Conservation (phyloP, 2,888 invertebrate species). For the Metallyticus violacea region DNA sequence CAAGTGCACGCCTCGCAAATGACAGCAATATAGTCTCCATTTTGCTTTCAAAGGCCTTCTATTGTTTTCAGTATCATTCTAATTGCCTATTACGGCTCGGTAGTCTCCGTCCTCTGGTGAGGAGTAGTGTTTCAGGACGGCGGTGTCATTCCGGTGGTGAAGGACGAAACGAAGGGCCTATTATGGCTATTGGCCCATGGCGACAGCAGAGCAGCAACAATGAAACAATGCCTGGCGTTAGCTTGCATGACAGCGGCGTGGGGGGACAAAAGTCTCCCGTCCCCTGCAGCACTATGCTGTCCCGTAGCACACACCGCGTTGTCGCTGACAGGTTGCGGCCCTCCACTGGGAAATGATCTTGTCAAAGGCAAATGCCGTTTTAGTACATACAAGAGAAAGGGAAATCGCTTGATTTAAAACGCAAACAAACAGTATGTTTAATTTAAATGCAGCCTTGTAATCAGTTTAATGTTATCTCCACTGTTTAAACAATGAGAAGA, state of each 20-base stretch:
- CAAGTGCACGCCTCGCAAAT: background rate
- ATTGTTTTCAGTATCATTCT: background rate
- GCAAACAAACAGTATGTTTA: background rate
- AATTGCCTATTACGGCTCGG: background rate
- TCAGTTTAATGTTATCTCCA: background rate
- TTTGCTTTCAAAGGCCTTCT: background rate
- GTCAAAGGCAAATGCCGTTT: background rate
- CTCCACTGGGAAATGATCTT: background rate
- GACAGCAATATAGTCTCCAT: background rate
- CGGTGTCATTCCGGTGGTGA: background rate
- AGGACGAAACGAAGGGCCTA: background rate
- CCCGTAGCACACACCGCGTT: background rate
- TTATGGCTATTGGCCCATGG: background rate
- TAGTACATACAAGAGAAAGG: background rate
- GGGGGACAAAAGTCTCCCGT: background rate
- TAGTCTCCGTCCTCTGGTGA: too few species aligned
- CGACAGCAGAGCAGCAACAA: slow-evolving; percentile 1
- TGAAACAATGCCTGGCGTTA: background rate
- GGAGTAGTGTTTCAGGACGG: background rate
- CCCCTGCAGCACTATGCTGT: slow-evolving; percentile 2
- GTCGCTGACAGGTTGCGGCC: background rate
- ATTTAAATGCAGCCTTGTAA: background rate
- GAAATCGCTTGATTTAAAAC: background rate
- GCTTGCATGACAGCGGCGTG: background rate
- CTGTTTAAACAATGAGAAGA: background rate